These are phyloP conservation scores for Nerophis lumbriciformis DNA, from an alignment of 2,113 vertebrate species.

Conservation along the genomic window DNA sequence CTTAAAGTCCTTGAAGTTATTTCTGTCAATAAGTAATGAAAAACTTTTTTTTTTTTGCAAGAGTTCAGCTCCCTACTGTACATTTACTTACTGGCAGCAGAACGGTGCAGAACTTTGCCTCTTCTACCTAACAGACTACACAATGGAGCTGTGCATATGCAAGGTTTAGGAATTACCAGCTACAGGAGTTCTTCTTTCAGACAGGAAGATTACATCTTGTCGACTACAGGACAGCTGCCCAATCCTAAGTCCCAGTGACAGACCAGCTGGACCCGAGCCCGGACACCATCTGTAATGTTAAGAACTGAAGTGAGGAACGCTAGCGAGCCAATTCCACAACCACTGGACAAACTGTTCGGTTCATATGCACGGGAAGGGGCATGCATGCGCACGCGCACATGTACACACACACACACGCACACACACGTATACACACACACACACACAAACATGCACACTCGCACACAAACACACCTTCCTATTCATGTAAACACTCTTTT, in stretches of 20 bases:
- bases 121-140: conserved; percentile 41
- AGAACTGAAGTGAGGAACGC: conserved; percentile 9
- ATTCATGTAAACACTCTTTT: conserved; percentile 1
- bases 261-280: conserved; percentile 29
- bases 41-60: too few relatives aligned
- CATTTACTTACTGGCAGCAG: conserved; percentile 4
- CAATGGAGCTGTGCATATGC: conserved; percentile 53
- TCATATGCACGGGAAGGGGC: conserved; percentile 13
- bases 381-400: too few relatives aligned
- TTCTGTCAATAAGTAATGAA: too few relatives aligned
- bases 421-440: too few relatives aligned
- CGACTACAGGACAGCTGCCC: conserved; percentile 52
- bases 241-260: conserved; percentile 21
- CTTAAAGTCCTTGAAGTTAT: too few relatives aligned
- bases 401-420: too few relatives aligned
- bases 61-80: too few relatives aligned
- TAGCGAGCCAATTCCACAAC: conserved; percentile 8
- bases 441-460: too few relatives aligned
- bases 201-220: conserved; percentile 59
- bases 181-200: conserved; percentile 29
- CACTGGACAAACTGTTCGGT: conserved; percentile 16
- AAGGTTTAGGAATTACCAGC: conserved; percentile 36
- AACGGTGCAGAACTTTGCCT: conserved; percentile 5
- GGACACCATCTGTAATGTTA: conserved; percentile 23
- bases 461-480: conserved; percentile 5